Conservation (phyloP, 2,113 vertebrate genomes). For the Hypanus sabinus region DNA sequence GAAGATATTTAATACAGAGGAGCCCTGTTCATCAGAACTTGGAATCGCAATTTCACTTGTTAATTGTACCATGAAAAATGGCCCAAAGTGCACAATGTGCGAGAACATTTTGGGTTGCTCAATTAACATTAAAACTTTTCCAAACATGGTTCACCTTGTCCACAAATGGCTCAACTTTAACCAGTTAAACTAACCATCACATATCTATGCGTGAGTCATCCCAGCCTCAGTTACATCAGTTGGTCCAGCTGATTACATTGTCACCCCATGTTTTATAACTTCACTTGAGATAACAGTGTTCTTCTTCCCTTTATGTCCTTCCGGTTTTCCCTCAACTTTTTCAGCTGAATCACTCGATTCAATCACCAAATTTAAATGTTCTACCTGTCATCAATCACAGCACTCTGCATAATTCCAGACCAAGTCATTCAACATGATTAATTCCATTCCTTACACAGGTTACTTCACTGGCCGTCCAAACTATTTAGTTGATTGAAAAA, state of each 20-base stretch:
- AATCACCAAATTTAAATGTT: neutral
- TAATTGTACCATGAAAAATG: neutral
- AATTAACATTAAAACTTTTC: neutral
- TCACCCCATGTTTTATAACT: neutral
- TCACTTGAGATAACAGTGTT: neutral
- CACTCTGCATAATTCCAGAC: neutral
- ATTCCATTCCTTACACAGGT: neutral
- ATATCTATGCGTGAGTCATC: neutral
- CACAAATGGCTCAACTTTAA: neutral
- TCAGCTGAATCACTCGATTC: neutral
- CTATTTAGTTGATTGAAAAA: neutral
- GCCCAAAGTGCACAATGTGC: too few species aligned
- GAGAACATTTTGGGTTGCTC: neutral
- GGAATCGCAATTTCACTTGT: neutral
- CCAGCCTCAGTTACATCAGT: neutral
- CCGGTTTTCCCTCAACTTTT: neutral
- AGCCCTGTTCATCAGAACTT: conserved; percentile 10
- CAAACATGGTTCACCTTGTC: neutral
- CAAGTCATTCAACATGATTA: conserved; percentile 16
- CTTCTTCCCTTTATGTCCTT: neutral
- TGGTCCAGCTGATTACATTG: neutral
- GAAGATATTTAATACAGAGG: neutral
- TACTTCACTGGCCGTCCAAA: neutral
- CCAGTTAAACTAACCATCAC: neutral
- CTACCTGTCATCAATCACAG: neutral